These are phyloP conservation scores for Lagria hirta DNA, from an alignment of 2,888 invertebrate genomes.

Conservation along the genomic window DNA sequence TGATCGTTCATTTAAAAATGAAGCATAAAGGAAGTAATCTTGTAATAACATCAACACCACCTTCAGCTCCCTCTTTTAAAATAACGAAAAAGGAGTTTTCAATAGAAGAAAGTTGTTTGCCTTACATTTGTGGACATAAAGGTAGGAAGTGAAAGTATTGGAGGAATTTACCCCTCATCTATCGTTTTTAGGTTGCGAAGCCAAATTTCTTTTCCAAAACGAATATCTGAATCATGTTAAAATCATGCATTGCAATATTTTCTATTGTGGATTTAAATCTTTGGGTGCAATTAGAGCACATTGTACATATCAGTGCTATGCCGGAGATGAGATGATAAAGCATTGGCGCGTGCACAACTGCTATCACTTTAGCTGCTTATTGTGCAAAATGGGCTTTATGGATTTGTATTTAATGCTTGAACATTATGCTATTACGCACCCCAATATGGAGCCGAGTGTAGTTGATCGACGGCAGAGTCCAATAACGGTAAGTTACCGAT, in stretches of 20 bases:
- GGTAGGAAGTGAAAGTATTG: conserved; percentile 27
- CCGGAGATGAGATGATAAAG: conserved; percentile 49
- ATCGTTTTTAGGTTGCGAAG: conserved; percentile 32
- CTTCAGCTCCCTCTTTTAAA: conserved; percentile 29
- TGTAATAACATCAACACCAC: conserved; percentile 37
- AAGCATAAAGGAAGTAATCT: conserved; percentile 36
- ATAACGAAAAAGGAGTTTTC: conserved; percentile 35
- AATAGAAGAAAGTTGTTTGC: conserved; percentile 38
- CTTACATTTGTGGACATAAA: conserved; percentile 38
- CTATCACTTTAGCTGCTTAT: conserved; percentile 52
- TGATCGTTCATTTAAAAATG: conserved; percentile 60
- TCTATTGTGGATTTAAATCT: conserved; percentile 29
- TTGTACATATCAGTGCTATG: conserved; percentile 10
- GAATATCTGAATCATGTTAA: conserved; percentile 47
- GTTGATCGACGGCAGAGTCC: conserved; percentile 48
- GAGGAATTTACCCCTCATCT: neutral
- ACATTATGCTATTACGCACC: conserved; percentile 55
- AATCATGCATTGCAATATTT: conserved; percentile 33
- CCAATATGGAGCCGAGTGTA: conserved; percentile 54
- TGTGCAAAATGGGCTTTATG: conserved; percentile 54
- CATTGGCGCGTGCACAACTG: conserved; percentile 56
- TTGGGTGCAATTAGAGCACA: neutral
- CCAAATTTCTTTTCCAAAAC: conserved; percentile 36
- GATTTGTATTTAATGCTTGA: conserved; percentile 50
- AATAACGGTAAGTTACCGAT: too few species aligned